A percentile compares a stretch with the other conserved stretches of the same genome.
These are phyloP conservation scores for Trichacis sp. DNA, from an alignment of 2,888 invertebrate genomes.

Conservation along the genomic window DNA sequence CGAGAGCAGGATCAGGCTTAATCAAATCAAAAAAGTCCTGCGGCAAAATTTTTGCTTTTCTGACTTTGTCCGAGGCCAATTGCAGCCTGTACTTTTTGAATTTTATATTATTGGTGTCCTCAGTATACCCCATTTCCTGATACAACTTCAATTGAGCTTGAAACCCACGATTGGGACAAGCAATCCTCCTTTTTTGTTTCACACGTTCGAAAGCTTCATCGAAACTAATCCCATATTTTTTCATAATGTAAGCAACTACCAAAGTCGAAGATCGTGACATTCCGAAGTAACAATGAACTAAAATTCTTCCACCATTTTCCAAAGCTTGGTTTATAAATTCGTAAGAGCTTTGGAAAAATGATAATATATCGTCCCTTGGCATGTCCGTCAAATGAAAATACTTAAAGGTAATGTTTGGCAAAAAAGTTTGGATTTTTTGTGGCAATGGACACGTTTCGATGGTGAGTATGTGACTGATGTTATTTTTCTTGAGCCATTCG, in stretches of 20 bases:
- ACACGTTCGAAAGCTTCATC: constrained; percentile 79
- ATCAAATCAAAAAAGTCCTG: constrained; percentile 82
- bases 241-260: constrained; percentile 90
- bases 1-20: constrained; percentile 83
- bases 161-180: constrained; percentile 86
- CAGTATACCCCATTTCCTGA: constrained; percentile 78
- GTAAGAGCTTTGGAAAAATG: constrained; percentile 81
- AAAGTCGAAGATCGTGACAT: constrained; percentile 91
- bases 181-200: constrained; percentile 78
- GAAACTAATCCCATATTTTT: constrained; percentile 80
- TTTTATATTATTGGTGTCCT: constrained; percentile 80
- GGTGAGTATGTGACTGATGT: constrained; percentile 84
- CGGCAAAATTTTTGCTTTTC: constrained; percentile 86
- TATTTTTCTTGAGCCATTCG: constrained; percentile 75
- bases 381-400: constrained; percentile 87
- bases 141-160: constrained; percentile 83
- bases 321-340: constrained; percentile 81
- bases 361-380: constrained; percentile 86
- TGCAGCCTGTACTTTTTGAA: constrained; percentile 82
- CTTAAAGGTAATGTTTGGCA: constrained; percentile 77
- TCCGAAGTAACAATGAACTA: constrained; percentile 94
- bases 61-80: constrained; percentile 84
- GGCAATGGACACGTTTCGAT: constrained; percentile 88
- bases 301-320: constrained; percentile 75
- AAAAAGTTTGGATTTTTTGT: constrained; percentile 75